Base-by-base conservation (phyloP, 2,888 invertebrate species). In the Habrosyne pyritoides region DNA sequence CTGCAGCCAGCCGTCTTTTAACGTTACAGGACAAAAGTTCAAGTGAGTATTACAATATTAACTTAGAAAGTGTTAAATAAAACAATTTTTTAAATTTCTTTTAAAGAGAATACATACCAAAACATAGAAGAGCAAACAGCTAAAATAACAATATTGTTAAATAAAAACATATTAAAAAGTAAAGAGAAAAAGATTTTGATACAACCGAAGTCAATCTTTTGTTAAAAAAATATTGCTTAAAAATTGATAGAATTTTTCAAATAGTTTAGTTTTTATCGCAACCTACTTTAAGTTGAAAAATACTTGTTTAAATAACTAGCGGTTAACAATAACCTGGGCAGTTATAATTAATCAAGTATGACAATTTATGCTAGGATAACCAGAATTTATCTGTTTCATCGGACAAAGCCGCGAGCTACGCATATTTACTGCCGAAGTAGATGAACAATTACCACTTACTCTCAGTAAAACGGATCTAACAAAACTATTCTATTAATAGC, bases 11-110 rank as follows among this genome's bases (percentile, higher is more conserved):
- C 64, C 66, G 66, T 65, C 71, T 68, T 64, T 75, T 76, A 69
- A 67, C 68, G 64, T 76, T 75, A 79, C 77, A 85, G 90, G 89
- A 89, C 80, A 83, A 79, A 68, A 77, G 71, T 73, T 76, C 83
- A 91, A 81, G 91, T 91, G 65, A 90, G 91, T 86, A 84, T 77
- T 50, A 57, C 55, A 57, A 62, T 50, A 54, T 49, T 36, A 22
- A 46, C 53, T 42, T 24, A 51, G 47, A 57, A 50, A 53, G 21
- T 28, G 53, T 42, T 42, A 42, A 42, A 42, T n/a, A n/a, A 42
- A 8, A 8, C 8, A 42, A 8, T 8, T 8, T 3, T 28, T 28
- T 28, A 28, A 1, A n/a, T 5, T 14, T 18, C 18, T 5, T 24
- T 5, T 24, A 24, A 24, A 3, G 4, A 24, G 24, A 24, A 24